A percentile compares a stretch with the other conserved stretches of the same genome.
These are phyloP conservation scores for Lepidurus arcticus DNA, from an alignment of 1,140 invertebrate genomes.

Conservation along the genomic window DNA sequence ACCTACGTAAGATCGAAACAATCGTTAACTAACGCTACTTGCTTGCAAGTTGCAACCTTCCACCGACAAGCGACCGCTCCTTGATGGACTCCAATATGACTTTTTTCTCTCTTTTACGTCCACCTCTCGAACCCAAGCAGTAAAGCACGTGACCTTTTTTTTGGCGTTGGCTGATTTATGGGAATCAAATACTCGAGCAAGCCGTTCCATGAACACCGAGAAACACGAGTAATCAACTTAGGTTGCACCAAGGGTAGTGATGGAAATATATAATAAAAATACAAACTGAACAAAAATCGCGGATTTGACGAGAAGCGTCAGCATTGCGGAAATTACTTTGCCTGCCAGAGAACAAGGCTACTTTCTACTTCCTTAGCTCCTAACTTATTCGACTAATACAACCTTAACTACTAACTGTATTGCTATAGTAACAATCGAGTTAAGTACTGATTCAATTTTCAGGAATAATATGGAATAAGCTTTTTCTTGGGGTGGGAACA, in stretches of 20 bases:
- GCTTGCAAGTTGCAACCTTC: background rate
- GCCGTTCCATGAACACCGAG: background rate
- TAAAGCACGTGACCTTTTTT: background rate
- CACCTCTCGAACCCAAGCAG: background rate
- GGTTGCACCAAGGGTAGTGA: background rate
- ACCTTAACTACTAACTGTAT: background rate
- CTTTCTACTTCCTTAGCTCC: background rate
- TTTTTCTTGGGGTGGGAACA: background rate
- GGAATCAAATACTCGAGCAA: constrained; percentile 19
- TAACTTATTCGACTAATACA: background rate
- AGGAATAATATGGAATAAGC: background rate
- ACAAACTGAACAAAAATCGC: too few species aligned
- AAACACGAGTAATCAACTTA: background rate
- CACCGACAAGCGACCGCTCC: background rate
- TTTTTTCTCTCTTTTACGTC: too few species aligned
- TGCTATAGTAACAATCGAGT: constrained; percentile 1
- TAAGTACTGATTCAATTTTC: background rate
- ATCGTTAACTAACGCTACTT: background rate
- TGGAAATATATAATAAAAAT: too few species aligned
- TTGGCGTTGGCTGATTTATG: background rate
- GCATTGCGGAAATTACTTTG: too few species aligned
- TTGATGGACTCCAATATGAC: background rate
- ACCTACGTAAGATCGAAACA: constrained; percentile 11
- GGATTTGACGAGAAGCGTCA: too few species aligned
- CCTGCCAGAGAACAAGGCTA: background rate